Evolutionary conservation across 2,113 vertebrate species (phyloP).

Genomic region (Chunga burmeisteri): DNA sequence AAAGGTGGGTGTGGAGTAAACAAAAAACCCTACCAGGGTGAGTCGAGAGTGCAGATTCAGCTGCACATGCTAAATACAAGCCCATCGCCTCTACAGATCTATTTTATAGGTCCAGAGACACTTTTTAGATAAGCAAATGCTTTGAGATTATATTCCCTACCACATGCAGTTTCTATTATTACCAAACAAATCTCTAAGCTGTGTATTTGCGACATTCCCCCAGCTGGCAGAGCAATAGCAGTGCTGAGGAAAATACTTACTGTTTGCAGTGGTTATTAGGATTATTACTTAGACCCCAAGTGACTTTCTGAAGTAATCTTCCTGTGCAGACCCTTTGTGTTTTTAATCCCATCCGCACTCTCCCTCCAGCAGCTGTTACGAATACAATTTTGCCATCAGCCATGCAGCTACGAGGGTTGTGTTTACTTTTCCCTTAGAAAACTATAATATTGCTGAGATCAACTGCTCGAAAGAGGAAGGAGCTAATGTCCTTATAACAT

Average conservation of each 20-base stretch:
- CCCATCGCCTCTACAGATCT: background rate
- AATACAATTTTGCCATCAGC: background rate
- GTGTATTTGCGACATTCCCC: background rate
- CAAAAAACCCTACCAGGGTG: background rate
- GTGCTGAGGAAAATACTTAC: conserved; percentile 23
- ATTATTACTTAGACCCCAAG: conserved; percentile 51
- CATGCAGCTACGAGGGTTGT: accelerated
- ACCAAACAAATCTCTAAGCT: conserved; percentile 9
- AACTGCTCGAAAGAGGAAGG: background rate
- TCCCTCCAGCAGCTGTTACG: background rate
- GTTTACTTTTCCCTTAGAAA: background rate
- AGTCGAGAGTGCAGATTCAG: background rate
- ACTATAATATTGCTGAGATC: background rate
- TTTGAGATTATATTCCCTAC: conserved; percentile 14
- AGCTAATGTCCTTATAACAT: background rate
- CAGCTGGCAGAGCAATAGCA: conserved; percentile 13
- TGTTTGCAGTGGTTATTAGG: conserved; percentile 47
- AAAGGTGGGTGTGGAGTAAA: background rate
- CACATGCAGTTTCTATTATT: conserved; percentile 27
- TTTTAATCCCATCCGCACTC: background rate
- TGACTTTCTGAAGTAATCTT: conserved; percentile 40
- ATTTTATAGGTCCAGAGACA: background rate
- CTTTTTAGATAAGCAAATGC: conserved; percentile 3
- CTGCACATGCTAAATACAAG: background rate
- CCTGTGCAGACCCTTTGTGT: background rate